phyloP scores from a whole-genome alignment of 1,140 invertebrate species.

The Lordiphosa mommai region DNA sequence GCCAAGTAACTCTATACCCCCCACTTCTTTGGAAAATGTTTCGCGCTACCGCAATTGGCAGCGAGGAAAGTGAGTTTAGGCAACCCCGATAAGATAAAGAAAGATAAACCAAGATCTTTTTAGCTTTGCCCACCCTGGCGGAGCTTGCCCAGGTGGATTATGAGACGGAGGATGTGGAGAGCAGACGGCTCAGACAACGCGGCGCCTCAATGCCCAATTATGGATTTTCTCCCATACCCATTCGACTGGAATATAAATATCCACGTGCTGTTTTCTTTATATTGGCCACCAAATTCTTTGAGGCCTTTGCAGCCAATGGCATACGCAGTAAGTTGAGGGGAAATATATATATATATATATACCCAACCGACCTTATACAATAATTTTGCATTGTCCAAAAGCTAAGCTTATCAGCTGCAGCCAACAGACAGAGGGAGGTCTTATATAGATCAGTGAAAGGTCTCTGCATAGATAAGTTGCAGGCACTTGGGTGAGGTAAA shows the following conservation, averaged over 20 bases:
- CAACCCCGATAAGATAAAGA: constrained; percentile 11
- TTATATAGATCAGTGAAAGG: constrained; percentile 12
- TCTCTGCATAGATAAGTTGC: constrained; percentile 17
- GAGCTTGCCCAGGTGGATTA: constrained; percentile 38
- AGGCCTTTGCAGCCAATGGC: constrained; percentile 78
- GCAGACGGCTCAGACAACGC: constrained; percentile 30
- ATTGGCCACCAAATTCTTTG: constrained; percentile 74
- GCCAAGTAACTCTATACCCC: constrained; percentile 40
- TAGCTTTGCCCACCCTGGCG: constrained; percentile 63
- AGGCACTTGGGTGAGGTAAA: no score
- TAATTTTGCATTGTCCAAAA: constrained; percentile 41
- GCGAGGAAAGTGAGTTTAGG: constrained; percentile 70
- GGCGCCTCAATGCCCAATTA: constrained; percentile 58
- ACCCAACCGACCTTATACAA: constrained; percentile 20
- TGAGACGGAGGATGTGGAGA: constrained; percentile 24
- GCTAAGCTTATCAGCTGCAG: constrained; percentile 38
- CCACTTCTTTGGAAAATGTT: constrained; percentile 54
- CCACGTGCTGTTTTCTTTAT: constrained; percentile 71
- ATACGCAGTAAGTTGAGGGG: constrained; percentile 69
- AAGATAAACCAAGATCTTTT: constrained; percentile 19
- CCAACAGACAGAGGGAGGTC: constrained; percentile 24
- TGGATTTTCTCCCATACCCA: constrained; percentile 48
- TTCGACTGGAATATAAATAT: constrained; percentile 55
- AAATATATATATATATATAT: not conserved
- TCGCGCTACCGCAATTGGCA: constrained; percentile 71